phyloP scores from a whole-genome alignment of 2,797 vertebrate species.

The Sandelia bainsii region DNA sequence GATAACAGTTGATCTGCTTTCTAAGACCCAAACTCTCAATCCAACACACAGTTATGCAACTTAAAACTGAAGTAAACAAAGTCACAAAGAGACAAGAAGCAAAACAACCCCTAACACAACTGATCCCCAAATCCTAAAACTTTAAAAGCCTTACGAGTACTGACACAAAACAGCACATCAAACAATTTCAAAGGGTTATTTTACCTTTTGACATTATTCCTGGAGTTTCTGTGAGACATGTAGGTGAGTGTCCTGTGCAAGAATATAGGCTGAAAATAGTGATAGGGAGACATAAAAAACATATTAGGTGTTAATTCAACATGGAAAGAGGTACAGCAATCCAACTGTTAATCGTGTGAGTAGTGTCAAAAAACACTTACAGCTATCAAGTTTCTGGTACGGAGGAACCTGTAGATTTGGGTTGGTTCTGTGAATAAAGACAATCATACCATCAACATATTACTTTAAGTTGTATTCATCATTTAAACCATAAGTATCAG shows the following conservation, averaged over 20 bases:
- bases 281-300: background rate
- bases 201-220: slow-evolving; percentile 95
- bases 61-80: background rate
- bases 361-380: slow-evolving; percentile 84
- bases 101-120: background rate
- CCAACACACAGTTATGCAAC: background rate
- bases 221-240: slow-evolving; percentile 97
- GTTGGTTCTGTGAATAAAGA: slow-evolving; percentile 89
- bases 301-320: background rate
- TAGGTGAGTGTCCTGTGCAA: slow-evolving; percentile 98
- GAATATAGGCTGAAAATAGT: slow-evolving; percentile 93
- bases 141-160: background rate
- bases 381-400: slow-evolving; percentile 97
- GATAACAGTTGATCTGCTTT: slow-evolving; percentile 38
- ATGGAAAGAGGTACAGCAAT: background rate
- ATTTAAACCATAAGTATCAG: background rate
- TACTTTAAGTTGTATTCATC: no score
- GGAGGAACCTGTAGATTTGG: slow-evolving; percentile 99
- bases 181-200: background rate
- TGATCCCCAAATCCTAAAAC: background rate
- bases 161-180: background rate
- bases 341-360: background rate
- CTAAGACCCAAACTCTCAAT: slow-evolving; percentile 6
- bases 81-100: background rate
- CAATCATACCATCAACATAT: background rate